Evolutionary conservation across 2,888 invertebrate genomes (phyloP).

Genomic region (Andricus curvator): DNA sequence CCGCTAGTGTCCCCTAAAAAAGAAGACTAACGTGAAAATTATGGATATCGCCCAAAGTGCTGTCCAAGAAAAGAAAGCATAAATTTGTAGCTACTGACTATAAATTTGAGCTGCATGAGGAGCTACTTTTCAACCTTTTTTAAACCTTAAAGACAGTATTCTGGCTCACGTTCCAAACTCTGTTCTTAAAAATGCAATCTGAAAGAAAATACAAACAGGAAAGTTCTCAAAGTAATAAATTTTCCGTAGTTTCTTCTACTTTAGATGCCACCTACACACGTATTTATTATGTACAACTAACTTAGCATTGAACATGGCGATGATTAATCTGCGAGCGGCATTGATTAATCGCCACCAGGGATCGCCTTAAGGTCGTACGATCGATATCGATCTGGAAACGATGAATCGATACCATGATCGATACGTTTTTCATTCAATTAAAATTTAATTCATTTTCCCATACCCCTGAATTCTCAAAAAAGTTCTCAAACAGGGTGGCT

Average conservation of each 20-base stretch:
- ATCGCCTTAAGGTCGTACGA: slow-evolving; percentile 32
- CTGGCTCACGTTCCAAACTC: not conserved
- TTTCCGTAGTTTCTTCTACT: not conserved
- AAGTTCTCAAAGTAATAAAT: not conserved
- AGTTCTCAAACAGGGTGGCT: not conserved
- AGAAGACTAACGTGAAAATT: slow-evolving; percentile 14
- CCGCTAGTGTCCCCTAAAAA: not conserved
- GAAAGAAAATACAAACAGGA: not conserved
- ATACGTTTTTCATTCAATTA: slow-evolving; percentile 44
- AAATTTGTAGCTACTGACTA: not conserved
- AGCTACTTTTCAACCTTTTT: not conserved
- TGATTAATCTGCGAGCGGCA: slow-evolving; percentile 55
- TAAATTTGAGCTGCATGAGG: not conserved
- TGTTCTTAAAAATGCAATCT: not conserved
- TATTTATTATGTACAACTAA: slow-evolving; percentile 2
- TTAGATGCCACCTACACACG: not conserved
- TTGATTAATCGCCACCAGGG: slow-evolving; percentile 54
- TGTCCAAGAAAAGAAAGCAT: slow-evolving; percentile 1
- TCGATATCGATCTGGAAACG: slow-evolving; percentile 5
- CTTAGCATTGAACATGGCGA: slow-evolving; percentile 24
- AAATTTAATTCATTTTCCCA: slow-evolving; percentile 31
- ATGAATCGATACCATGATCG: slow-evolving; percentile 34
- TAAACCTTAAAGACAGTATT: not conserved
- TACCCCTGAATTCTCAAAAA: slow-evolving; percentile 18
- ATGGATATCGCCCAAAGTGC: not conserved